phyloP scores from a whole-genome alignment of 1,140 invertebrate genomes.

The Bradysia coprophila region DNA sequence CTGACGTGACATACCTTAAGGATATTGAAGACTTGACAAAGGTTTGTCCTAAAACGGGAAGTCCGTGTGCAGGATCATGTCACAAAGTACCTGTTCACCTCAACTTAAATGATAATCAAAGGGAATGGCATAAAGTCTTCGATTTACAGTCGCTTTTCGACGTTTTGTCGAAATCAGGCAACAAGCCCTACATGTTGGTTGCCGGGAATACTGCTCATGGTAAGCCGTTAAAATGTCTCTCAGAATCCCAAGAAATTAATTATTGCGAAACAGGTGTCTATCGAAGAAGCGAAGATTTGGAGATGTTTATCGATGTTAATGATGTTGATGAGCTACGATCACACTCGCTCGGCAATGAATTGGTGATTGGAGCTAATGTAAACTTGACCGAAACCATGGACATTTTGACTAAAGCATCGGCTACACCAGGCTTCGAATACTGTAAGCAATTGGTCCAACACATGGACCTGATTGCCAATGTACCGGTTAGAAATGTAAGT shows the following conservation, averaged over 20 bases:
- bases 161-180: not conserved
- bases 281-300: constrained; percentile 22
- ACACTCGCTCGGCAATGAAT: constrained; percentile 20
- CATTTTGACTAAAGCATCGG: constrained; percentile 26
- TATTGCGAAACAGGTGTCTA: constrained; percentile 34
- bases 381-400: constrained; percentile 33
- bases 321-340: constrained; percentile 31
- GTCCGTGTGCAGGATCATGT: not conserved
- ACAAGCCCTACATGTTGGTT: constrained; percentile 26
- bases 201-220: constrained; percentile 39
- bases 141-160: not conserved
- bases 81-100: not conserved
- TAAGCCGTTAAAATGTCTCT: constrained; percentile 10
- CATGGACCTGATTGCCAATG: too few species aligned
- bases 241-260: not conserved
- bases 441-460: constrained; percentile 9
- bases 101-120: not conserved
- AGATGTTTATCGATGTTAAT: constrained; percentile 40
- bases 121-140: not conserved
- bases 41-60: not conserved
- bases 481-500: constrained; percentile 40
- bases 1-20: not conserved
- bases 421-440: not conserved
- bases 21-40: constrained; percentile 1
- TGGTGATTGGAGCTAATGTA: constrained; percentile 32